Base-by-base conservation (phyloP, 2,113 vertebrate species). In the Notechis scutatus region DNA sequence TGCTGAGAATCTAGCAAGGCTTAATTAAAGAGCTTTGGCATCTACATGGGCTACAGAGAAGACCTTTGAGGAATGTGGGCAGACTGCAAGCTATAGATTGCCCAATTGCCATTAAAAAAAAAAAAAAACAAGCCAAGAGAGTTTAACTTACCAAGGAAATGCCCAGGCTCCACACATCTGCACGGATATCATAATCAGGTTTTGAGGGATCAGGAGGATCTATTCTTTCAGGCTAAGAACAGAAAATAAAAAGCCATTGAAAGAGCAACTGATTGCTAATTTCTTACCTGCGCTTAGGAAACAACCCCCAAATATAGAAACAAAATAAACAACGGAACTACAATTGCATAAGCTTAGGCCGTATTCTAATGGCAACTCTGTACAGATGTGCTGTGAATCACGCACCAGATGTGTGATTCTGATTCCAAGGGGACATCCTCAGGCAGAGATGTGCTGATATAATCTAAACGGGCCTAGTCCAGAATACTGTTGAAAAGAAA, bases 191-290 rank as follows among this genome's bases (percentile, higher is more conserved):
- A 26, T 99, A 99, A 97, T 99, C 99, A 0, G 99, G 99, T 95
- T 99, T 99, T 95, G 98, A 99, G 92, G 99, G 99, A 95, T 99
- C 99, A 3, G 99, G 99, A 92, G 99, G 99, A 96, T 99, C 99
- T 95, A 99, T 99, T 97, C 99, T 98, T 96, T 99, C 99, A 57
- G 99, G 98, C 99, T 99, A 96, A 3, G 93, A 14, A 29, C 12
- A 88, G 8, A 59, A n/a, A 45, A 6, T 15, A 69, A 69, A 69
- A 69, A 69, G 1, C 45, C 39, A 61, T 24, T 59, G 45, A 26
- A 81, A 42, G 2, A 54, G 7, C 24, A 52, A 24, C 14, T 42
- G 42, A 21, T 21, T 81, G 54, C 24, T 23, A 11, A n/a, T 81
- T 21, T 89, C 89, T 85, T 42, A 89, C 15, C 87, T 47, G 34